Percentiles rank a stretch among this genome's conserved stretches.
These are phyloP conservation scores for Metridium senile DNA, from an alignment of 92 coral and sea anemone genomes.

Conservation along the genomic window DNA sequence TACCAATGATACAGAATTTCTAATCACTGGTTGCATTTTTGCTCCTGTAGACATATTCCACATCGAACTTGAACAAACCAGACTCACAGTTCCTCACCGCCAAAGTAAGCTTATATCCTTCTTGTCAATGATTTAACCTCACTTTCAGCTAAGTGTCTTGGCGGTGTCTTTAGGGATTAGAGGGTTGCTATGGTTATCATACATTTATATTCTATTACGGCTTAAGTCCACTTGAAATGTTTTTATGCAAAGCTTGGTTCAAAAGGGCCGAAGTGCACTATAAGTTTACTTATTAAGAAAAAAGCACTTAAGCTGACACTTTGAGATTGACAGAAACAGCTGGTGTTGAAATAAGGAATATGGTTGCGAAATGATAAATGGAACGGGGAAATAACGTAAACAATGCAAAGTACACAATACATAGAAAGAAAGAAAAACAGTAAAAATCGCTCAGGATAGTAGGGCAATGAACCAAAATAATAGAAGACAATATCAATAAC, in stretches of 20 bases:
- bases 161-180: not conserved
- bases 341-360: too few species aligned
- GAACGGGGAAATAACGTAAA: too few species aligned
- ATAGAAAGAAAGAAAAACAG: too few species aligned
- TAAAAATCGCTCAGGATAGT: too few species aligned
- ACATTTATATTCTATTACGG: not conserved
- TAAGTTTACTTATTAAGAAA: not conserved
- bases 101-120: not conserved
- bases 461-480: too few species aligned
- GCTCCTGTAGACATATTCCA: not conserved
- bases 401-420: too few species aligned
- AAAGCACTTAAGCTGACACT: not conserved
- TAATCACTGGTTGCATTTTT: not conserved
- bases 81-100: not conserved
- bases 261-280: conserved; percentile 7
- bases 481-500: too few species aligned
- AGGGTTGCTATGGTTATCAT: not conserved
- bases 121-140: not conserved
- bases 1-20: not conserved
- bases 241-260: not conserved
- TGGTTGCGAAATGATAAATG: too few species aligned
- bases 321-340: not conserved
- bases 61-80: not conserved
- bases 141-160: too few species aligned
- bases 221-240: conserved; percentile 2